Evolutionary conservation across 2,113 vertebrate species (phyloP), one percentile per base, ranked within the genome.

Genomic region (Junco hyemalis): DNA sequence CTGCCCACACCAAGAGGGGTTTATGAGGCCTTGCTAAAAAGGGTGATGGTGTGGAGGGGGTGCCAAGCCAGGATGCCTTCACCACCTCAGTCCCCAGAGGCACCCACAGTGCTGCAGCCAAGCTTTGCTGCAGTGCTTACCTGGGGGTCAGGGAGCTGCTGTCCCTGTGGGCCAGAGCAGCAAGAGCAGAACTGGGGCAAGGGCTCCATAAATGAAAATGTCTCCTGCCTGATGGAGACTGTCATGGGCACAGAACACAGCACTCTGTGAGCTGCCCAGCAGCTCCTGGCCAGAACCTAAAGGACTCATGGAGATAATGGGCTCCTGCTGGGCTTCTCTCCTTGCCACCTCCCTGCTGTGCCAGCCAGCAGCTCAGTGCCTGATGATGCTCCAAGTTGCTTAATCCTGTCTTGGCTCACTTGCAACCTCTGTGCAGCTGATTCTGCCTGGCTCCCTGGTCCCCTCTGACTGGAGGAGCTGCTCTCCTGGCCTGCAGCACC

Each of bases 391-490:
- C 86, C 69, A 36, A 17, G 35, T 22, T 69, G 73, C 33, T 69
- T 77, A 47, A 92, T 81, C 79, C 74, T 56, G 22, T 36, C 56
- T 85, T 70, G 64, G 35, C 50, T 86, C 35, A 1, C 22, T 77
- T 29, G 68, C 47, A 59, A 3, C 28, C 60, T 47, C 85, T 8
- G 6, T 19, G 28, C 11, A 22, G 59, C 57, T 11, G 4, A 60
- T 61, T 24, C 51, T 3, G 4, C 45, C 88, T 25, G 66, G 71
- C 33, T 79, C 71, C 4, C 1, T 10, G 24, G 12, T 68, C n/a
- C 31, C 53, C 0, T 0, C 38, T 40, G 29, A 13, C 38, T 4
- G 0, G 12, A 53, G 57, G 44, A 1, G 2, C 3, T 29, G 48
- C 28, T 81, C 44, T 45, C 38, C 44, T n/a, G 59, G 22, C 53